Conservation (phyloP, 2,888 invertebrate species). For the Neelides folsomi region DNA sequence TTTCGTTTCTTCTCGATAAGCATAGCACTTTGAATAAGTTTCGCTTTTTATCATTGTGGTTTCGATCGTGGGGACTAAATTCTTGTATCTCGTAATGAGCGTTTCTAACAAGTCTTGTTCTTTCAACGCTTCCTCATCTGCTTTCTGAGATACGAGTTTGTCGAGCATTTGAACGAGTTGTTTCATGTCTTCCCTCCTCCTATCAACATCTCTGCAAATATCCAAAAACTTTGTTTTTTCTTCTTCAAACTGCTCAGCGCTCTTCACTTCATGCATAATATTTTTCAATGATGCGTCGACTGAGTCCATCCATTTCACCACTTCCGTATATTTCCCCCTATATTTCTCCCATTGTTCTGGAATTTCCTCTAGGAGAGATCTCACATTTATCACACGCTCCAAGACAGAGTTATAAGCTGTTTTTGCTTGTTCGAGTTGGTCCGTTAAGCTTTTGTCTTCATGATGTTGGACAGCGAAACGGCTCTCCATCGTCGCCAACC, state of each 20-base stretch:
- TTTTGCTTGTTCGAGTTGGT: constrained; percentile 54
- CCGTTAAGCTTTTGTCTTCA: constrained; percentile 50
- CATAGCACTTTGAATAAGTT: constrained; percentile 80
- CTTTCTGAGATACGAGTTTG: constrained; percentile 65
- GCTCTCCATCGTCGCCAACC: constrained; percentile 57
- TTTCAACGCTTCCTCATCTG: constrained; percentile 60
- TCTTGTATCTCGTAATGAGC: constrained; percentile 74
- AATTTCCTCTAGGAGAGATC: constrained; percentile 62
- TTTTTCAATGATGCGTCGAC: constrained; percentile 70
- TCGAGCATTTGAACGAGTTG: constrained; percentile 87
- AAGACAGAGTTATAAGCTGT: constrained; percentile 61
- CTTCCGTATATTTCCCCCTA: constrained; percentile 56
- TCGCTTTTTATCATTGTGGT: constrained; percentile 86
- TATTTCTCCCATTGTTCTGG: constrained; percentile 85
- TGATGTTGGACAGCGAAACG: constrained; percentile 56
- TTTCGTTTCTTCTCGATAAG: constrained; percentile 74
- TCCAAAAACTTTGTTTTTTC: constrained; percentile 80
- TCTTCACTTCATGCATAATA: constrained; percentile 69
- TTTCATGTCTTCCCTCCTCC: constrained; percentile 83
- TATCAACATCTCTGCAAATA: constrained; percentile 79
- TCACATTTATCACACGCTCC: constrained; percentile 56
- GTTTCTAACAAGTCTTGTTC: constrained; percentile 72
- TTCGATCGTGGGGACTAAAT: constrained; percentile 79
- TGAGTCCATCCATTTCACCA: constrained; percentile 80
- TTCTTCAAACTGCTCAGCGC: constrained; percentile 76